phyloP scores from a whole-genome alignment of 2,113 vertebrate species.

The Brachyhypopomus gauderio region DNA sequence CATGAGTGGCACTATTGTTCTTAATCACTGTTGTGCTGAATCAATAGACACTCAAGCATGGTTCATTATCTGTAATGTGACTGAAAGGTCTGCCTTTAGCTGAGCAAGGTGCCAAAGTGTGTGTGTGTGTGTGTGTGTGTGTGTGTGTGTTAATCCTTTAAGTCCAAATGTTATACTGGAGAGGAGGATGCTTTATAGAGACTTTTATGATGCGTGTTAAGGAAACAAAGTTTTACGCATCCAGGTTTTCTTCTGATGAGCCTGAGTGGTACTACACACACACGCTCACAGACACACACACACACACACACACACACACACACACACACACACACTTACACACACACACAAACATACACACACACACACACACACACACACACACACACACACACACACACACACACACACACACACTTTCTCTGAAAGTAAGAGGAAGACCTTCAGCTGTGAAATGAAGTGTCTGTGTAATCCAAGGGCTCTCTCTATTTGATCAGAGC shows the following conservation, averaged over 20 bases:
- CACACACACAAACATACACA: constrained; percentile 19
- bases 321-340: too few species aligned
- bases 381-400: neutral
- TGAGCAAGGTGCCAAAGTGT: constrained; percentile 13
- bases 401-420: constrained; percentile 5
- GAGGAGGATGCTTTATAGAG: neutral
- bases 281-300: constrained; percentile 19
- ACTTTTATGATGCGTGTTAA: constrained; percentile 31
- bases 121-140: constrained; percentile 18
- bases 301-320: neutral
- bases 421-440: too few species aligned
- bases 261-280: neutral
- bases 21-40: constrained; percentile 63
- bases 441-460: too few species aligned
- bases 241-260: neutral
- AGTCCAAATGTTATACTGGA: neutral
- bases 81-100: constrained; percentile 35
- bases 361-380: constrained; percentile 23
- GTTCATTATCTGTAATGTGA: constrained; percentile 56
- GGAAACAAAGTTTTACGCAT: neutral
- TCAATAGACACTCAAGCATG: constrained; percentile 58
- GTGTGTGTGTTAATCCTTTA: neutral
- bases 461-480: too few species aligned
- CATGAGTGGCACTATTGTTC: constrained; percentile 44
- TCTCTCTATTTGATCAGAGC: neutral